Conservation (phyloP, 2,888 invertebrate species). For the Tanypteryx hageni region DNA sequence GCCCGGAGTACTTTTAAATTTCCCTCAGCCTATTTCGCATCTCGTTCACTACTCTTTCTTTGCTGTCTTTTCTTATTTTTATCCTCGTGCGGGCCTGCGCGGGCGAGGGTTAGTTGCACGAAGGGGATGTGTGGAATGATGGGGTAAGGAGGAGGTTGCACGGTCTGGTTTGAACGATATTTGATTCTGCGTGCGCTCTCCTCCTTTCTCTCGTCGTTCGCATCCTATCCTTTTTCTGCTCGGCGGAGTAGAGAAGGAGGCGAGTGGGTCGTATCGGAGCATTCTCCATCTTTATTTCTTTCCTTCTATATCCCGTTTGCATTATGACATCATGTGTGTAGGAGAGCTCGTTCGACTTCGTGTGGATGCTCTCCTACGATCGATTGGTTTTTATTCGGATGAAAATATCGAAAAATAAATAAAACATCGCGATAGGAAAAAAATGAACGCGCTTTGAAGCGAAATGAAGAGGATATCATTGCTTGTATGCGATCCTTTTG, state of each 20-base stretch:
- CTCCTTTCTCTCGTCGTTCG: neutral
- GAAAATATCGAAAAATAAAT: neutral
- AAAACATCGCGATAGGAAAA: neutral
- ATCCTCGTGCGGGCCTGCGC: neutral
- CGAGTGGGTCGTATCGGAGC: neutral
- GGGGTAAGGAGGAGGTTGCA: no score
- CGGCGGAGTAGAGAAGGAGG: neutral
- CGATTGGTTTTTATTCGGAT: neutral
- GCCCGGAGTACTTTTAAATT: no score
- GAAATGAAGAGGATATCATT: neutral
- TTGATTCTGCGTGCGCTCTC: neutral
- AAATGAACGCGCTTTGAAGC: neutral
- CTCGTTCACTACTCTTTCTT: neutral
- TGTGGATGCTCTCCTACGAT: neutral
- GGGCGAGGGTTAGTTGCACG: neutral
- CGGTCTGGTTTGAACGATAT: conserved; percentile 19
- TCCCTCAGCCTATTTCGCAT: no score
- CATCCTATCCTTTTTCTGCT: conserved; percentile 10
- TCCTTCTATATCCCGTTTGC: neutral
- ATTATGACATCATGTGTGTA: neutral
- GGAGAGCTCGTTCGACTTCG: neutral
- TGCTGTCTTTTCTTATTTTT: neutral
- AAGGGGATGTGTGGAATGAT: neutral
- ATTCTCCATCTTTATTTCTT: neutral
- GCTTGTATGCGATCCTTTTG: neutral